These are phyloP conservation scores for Geopemphigus sp. DNA, from an alignment of 1,140 invertebrate species.

Conservation along the genomic window DNA sequence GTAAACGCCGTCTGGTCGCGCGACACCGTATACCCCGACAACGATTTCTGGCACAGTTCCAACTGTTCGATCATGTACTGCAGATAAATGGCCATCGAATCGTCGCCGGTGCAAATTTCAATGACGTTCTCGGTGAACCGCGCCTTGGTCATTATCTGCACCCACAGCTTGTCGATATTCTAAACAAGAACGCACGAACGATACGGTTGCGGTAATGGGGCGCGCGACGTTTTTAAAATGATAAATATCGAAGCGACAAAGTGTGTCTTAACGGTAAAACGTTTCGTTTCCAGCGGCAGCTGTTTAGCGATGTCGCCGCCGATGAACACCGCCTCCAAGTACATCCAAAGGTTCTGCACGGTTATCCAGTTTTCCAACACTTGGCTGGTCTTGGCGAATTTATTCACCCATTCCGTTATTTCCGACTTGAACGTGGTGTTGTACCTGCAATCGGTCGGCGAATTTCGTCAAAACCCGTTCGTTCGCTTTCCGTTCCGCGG, in stretches of 20 bases:
- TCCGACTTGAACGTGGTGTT: conserved; percentile 95
- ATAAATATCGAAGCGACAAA: no score
- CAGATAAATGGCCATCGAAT: conserved; percentile 83
- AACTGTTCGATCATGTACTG: conserved; percentile 94
- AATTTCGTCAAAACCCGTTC: no score
- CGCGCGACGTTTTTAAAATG: no score
- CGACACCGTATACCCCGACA: no score
- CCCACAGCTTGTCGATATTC: conserved; percentile 97
- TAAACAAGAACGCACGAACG: conserved; percentile 69
- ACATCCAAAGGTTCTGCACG: conserved; percentile 98
- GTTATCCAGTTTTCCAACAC: conserved; percentile 93
- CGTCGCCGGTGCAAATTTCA: conserved; percentile 92
- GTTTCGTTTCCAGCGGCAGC: conserved; percentile 88
- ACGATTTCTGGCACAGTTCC: conserved; percentile 93
- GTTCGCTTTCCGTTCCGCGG: no score
- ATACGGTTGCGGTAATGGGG: not conserved
- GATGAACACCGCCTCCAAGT: conserved; percentile 95
- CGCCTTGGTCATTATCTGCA: conserved; percentile 93
- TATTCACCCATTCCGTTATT: conserved; percentile 92
- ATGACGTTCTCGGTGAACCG: conserved; percentile 94
- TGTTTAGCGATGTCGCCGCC: conserved; percentile 98
- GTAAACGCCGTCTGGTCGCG: no score
- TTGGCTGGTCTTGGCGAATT: conserved; percentile 93
- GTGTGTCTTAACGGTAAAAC: conserved; percentile 58
- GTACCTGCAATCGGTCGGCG: conserved; percentile 63